Evolutionary conservation across 1,140 invertebrate species (phyloP), one percentile per base, ranked within the genome.

Genomic region (Cydia strobilella): DNA sequence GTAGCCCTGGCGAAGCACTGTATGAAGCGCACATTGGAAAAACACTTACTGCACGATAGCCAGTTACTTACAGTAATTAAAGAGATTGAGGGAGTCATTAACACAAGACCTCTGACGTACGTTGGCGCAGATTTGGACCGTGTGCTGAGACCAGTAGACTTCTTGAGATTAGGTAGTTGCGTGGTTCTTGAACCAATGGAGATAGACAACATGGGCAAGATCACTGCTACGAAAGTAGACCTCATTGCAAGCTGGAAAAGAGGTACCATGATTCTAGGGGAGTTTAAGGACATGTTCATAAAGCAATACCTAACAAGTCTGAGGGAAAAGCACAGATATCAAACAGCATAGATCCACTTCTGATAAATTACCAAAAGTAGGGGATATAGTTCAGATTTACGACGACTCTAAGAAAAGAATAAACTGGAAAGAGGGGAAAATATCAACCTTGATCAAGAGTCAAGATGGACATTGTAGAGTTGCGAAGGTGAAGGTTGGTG

Each of bases 241-340:
- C 23, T 73, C 13, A 27, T 73, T 20, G 20, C 6, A 12, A 31
- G 73, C 13, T 74, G 73, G 73, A 74, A 74, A 27, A 74, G 51
- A 35, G 51, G 73, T 18, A 18, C 20, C 4, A 54, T 13, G 13
- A 15, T 74, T 12, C 12, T 74, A 20, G 31, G 23, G 7, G 20
- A 74, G 1, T 74, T 59, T 18, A 74, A 27, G 27, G n/a, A 74
- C 7, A 74, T 74, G 73, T 74, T 74, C 15, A 74, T 74, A 20
- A 63, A 74, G 7, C 54, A 74, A 74, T 74, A 74, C n/a, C 18
- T 74, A 2, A 35, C 12, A 9, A 63, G 27, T 10, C 54, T 74
- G 27, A 62, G 39, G 15, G 73, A 74, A 65, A 74, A 25, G 31
- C 15, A 59, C 15, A n/a, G 31, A 18, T 9, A 39, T 59, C 31